Evolutionary conservation across 2,888 invertebrate species (phyloP).

Genomic region (Tholera decimalis): DNA sequence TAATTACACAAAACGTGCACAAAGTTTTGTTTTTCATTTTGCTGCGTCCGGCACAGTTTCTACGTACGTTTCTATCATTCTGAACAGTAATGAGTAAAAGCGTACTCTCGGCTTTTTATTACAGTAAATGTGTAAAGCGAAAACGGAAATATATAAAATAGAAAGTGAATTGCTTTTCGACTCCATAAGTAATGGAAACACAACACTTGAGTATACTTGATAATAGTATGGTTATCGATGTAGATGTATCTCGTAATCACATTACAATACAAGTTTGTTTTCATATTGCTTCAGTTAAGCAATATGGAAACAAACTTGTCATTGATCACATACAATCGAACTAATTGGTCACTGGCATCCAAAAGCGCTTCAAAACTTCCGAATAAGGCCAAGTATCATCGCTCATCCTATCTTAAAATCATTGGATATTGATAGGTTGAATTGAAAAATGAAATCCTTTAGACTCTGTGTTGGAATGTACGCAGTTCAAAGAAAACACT

Average conservation of each 20-base stretch:
- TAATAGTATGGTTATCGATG: constrained; percentile 6
- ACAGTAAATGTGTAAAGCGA: constrained; percentile 20
- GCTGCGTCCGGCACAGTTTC: constrained; percentile 4
- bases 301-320: neutral
- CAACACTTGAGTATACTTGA: constrained; percentile 25
- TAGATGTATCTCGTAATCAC: constrained; percentile 7
- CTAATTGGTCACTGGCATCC: too few relatives aligned
- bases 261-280: too few relatives aligned
- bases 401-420: too few relatives aligned
- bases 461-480: too few relatives aligned
- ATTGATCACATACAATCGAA: too few relatives aligned
- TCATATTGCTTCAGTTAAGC: too few relatives aligned
- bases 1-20: constrained; percentile 7
- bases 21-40: constrained; percentile 20
- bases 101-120: constrained; percentile 16
- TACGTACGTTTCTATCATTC: constrained; percentile 12
- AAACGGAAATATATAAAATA: constrained; percentile 40
- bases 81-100: constrained; percentile 23
- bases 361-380: too few relatives aligned
- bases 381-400: too few relatives aligned
- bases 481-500: too few relatives aligned
- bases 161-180: constrained; percentile 30
- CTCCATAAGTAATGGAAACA: constrained; percentile 12
- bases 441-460: too few relatives aligned
- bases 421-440: too few relatives aligned